Evolutionary conservation across 2,797 vertebrate species (phyloP), one percentile per base, ranked within the genome.

Genomic region (Protonibea diacanthus): DNA sequence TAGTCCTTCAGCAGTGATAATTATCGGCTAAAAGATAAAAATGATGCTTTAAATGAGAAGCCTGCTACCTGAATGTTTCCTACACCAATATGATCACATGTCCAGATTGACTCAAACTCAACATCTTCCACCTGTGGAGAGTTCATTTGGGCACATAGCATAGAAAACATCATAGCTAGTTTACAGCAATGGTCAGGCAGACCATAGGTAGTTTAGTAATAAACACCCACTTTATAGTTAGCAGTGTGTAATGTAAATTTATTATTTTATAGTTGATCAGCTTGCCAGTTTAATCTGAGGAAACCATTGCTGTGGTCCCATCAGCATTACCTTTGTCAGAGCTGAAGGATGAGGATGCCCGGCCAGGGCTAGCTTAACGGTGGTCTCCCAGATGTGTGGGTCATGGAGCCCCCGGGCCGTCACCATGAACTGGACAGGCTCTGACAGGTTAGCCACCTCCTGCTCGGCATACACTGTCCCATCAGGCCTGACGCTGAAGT

Each of bases 341-440:
- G 91, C 80, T 53, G 90, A 60, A 71, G 95, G 76, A 57, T 94
- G 94, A 1, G 95, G 94, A 84, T 96, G 96, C 89, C 96, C 94
- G 0, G 92, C 91, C 77, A 97, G 94, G 69, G 96, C 95, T 14
- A 99, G 91, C 70, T 96, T 96, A 78, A 98, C 95, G 0, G 96
- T 91, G 0, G 96, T 91, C 66, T 98, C 96, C 97, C 97, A 97
- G 23, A 95, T 95, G 90, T 93, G 91, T 0, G 95, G 84, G 2
- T 93, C 95, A 29, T 93, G 95, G 63, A 86, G 90, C 18, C 89
- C 92, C 80, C 94, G 89, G 0, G 96, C 97, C 0, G 96, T 97
- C 88, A 99, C 96, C 78, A 96, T 93, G 88, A 99, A 97, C 76
- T 96, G 93, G 66, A 97, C 92, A 7, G 97, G 96, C 80, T 96